Conservation (phyloP, 2,113 vertebrate species). For the Crotalus tigris region DNA sequence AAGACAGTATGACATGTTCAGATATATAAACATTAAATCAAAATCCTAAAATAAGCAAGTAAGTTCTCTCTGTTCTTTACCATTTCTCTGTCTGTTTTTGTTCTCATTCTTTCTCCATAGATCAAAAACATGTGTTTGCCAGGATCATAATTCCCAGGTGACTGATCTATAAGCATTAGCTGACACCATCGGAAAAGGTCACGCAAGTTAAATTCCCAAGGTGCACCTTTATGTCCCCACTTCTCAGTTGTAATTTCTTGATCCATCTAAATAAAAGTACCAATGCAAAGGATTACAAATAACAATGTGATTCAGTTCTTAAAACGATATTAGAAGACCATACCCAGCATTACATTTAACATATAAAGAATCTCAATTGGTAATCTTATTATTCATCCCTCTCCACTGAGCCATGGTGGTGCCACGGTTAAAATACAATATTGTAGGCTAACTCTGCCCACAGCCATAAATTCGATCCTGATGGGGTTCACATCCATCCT, state of each 20-base stretch:
- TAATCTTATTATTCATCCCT: not conserved
- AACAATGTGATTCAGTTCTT: not conserved
- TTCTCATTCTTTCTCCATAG: constrained; percentile 93
- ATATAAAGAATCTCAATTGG: not conserved
- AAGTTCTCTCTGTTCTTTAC: constrained; percentile 59
- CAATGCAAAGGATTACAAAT: not conserved
- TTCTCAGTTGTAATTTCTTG: constrained; percentile 82
- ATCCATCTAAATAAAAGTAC: constrained; percentile 75
- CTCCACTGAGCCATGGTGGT: not conserved
- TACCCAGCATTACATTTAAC: not conserved
- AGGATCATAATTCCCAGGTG: constrained; percentile 86
- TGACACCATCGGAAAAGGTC: constrained; percentile 99
- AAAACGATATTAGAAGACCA: not conserved
- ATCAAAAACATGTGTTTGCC: constrained; percentile 90
- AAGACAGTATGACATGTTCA: not conserved
- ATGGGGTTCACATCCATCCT: not conserved
- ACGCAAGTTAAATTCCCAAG: constrained; percentile 97
- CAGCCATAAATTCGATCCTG: not conserved
- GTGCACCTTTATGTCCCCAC: constrained; percentile 94
- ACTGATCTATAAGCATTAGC: constrained; percentile 92
- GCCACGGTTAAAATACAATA: not conserved
- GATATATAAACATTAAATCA: not conserved
- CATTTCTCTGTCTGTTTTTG: constrained; percentile 82
- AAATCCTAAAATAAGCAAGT: not conserved
- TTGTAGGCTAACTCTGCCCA: not conserved